Evolutionary conservation across 2,797 vertebrate species (phyloP).

Genomic region (Phrynocephalus forsythii): DNA sequence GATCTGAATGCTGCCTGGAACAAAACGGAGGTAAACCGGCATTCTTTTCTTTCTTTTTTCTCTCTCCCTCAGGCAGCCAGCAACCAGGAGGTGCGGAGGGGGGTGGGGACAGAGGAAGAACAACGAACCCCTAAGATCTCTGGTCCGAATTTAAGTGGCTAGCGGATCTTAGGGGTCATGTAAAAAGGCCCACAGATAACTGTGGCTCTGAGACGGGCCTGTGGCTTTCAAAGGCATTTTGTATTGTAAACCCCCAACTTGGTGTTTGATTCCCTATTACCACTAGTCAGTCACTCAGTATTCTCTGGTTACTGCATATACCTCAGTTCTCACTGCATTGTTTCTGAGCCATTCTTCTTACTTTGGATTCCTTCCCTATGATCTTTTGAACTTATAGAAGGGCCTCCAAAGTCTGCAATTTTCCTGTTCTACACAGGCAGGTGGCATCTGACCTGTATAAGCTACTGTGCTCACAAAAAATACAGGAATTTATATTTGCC

Average conservation of each 20-base stretch:
- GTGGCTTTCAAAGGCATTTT: background rate
- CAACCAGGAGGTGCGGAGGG: no score
- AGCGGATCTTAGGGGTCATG: no score
- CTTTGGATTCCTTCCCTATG: no score
- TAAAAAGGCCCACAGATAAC: background rate
- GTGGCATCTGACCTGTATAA: background rate
- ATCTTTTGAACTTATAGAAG: background rate
- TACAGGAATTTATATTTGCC: background rate
- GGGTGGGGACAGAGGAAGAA: no score
- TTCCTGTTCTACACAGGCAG: background rate
- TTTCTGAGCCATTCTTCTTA: background rate
- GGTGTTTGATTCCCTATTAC: background rate
- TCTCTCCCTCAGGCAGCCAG: no score
- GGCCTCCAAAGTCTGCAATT: background rate
- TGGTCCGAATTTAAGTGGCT: no score
- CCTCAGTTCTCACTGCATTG: background rate
- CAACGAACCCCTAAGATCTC: no score
- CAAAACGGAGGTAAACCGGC: no score
- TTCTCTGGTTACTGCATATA: background rate
- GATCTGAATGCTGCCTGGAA: no score
- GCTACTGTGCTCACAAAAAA: background rate
- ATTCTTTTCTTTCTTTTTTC: no score
- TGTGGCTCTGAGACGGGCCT: background rate
- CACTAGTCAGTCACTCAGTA: background rate
- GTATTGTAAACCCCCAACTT: background rate